Conservation (phyloP, 2,113 vertebrate species). For the Ctenomys sociabilis region DNA sequence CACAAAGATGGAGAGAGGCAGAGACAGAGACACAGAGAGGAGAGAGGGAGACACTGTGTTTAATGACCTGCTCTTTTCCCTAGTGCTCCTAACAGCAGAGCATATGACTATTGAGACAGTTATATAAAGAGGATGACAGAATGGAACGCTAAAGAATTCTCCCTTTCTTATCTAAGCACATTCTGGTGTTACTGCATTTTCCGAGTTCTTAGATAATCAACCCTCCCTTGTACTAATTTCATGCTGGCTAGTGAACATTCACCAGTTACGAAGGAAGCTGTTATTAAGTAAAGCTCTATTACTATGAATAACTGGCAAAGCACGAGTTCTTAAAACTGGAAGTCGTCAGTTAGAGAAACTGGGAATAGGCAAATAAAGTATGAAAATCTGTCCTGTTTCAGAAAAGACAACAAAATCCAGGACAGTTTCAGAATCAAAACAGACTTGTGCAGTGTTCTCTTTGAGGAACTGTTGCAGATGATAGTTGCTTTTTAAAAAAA, state of each 20-base stretch:
- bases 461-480: neutral
- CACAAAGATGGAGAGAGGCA: too few relatives aligned
- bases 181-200: neutral
- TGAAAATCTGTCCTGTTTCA: neutral
- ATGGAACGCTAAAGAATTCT: neutral
- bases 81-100: neutral
- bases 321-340: neutral
- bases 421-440: neutral
- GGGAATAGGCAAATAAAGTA: conserved; percentile 32
- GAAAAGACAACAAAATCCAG: neutral
- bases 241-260: neutral
- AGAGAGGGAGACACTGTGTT: neutral
- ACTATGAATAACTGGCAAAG: neutral
- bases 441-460: neutral
- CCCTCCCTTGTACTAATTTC: neutral
- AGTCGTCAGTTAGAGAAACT: conserved; percentile 17
- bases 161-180: neutral
- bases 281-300: neutral
- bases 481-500: too few relatives aligned
- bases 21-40: neutral
- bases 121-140: neutral
- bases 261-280: neutral
- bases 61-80: neutral
- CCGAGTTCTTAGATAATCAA: neutral
- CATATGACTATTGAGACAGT: neutral